Percentiles rank a stretch among this genome's conserved stretches.
phyloP scores from a whole-genome alignment of 1,140 invertebrate species.

The Archivesica marissinica region DNA sequence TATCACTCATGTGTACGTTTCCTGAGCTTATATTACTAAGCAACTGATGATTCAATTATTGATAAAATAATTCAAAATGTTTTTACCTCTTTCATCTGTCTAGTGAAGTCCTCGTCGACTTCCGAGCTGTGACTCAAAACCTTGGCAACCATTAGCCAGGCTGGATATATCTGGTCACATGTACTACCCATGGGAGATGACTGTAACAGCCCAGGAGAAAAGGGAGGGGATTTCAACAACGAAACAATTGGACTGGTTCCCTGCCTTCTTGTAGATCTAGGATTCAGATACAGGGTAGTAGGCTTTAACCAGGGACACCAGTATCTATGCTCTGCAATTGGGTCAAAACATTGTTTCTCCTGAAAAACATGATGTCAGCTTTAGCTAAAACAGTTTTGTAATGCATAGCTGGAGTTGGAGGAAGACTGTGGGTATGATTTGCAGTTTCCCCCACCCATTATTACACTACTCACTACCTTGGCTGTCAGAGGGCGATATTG shows the following conservation, averaged over 20 bases:
- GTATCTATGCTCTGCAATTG: constrained; percentile 68
- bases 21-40: not conserved
- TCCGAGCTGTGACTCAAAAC: not conserved
- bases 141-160: constrained; percentile 24
- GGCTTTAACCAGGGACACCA: constrained; percentile 72
- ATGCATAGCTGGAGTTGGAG: too few relatives aligned
- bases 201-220: not conserved
- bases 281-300: not conserved
- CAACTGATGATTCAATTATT: not conserved
- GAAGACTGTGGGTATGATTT: too few relatives aligned
- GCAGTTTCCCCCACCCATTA: too few relatives aligned
- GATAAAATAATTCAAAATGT: not conserved
- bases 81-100: constrained; percentile 41
- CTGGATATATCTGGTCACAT: not conserved
- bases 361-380: too few relatives aligned
- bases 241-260: not conserved
- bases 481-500: too few relatives aligned
- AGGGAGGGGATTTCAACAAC: not conserved
- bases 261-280: not conserved
- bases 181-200: not conserved
- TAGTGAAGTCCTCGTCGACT: constrained; percentile 4
- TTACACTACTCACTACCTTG: too few relatives aligned
- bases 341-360: constrained; percentile 66
- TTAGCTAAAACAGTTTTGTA: too few relatives aligned
- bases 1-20: not conserved